Conservation (phyloP, 2,888 invertebrate species). For the Drosophila flavopinicola region DNA sequence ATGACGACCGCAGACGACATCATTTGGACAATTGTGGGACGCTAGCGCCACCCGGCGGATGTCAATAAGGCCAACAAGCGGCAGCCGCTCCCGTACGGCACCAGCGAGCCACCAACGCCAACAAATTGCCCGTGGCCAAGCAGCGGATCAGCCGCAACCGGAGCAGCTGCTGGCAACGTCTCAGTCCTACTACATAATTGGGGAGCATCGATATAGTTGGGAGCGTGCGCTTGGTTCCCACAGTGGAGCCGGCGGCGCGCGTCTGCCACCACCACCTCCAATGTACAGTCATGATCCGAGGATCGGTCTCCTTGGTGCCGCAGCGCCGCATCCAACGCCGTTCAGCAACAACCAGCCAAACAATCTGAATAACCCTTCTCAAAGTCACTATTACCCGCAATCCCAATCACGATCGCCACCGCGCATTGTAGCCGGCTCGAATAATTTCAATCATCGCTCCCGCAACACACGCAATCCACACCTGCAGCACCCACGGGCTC, state of each 20-base stretch:
- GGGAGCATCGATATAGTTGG: slow-evolving; percentile 56
- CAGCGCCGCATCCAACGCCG: slow-evolving; percentile 17
- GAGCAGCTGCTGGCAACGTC: slow-evolving; percentile 22
- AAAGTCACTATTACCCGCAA: slow-evolving; percentile 25
- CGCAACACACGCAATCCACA: slow-evolving; percentile 35
- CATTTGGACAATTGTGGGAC: slow-evolving; percentile 40
- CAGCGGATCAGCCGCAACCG: slow-evolving; percentile 21
- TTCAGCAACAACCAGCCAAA: slow-evolving; percentile 37
- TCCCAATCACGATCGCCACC: slow-evolving; percentile 1
- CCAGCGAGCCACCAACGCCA: slow-evolving; percentile 37
- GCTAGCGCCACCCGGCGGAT: slow-evolving; percentile 50
- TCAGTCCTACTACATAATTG: slow-evolving; percentile 45
- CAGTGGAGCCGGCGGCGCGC: slow-evolving; percentile 46
- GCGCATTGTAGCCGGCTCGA: slow-evolving; percentile 61
- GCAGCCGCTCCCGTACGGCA: slow-evolving; percentile 57
- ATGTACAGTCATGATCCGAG: slow-evolving; percentile 50
- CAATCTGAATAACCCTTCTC: slow-evolving; percentile 46
- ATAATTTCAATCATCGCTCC: slow-evolving; percentile 55
- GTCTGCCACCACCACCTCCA: slow-evolving; percentile 27
- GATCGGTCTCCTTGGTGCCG: slow-evolving; percentile 29
- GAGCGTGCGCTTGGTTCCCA: slow-evolving; percentile 53
- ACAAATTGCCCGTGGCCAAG: slow-evolving; percentile 34
- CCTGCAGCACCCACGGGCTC: slow-evolving; percentile 12
- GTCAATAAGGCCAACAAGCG: slow-evolving; percentile 59
- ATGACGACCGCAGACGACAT: slow-evolving; percentile 45